Evolutionary conservation across 2,113 vertebrate species (phyloP).

Genomic region (Rostratula benghalensis): DNA sequence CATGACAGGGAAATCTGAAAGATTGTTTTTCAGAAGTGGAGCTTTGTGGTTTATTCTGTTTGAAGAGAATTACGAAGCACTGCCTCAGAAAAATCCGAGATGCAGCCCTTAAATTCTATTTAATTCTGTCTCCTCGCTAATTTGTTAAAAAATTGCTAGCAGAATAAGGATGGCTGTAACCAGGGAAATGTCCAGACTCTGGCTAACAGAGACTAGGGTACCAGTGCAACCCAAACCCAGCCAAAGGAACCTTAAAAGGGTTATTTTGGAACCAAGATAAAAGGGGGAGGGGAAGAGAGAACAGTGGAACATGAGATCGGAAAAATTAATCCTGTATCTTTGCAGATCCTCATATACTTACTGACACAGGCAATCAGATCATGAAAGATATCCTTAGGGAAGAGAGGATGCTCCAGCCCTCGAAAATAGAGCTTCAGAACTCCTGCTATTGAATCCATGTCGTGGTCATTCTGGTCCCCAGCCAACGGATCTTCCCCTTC

Average conservation of each 20-base stretch:
- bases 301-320: not conserved
- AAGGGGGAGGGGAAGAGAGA: not conserved
- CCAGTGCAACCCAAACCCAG: not conserved
- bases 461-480: conserved; percentile 97
- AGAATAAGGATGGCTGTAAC: not conserved
- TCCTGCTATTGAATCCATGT: conserved; percentile 98
- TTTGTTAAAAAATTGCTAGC: not conserved
- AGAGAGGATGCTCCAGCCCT: conserved; percentile 92
- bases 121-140: not conserved
- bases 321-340: not conserved
- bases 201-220: not conserved
- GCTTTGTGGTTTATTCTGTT: not conserved
- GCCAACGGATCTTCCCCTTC: conserved; percentile 95
- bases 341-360: conserved; percentile 75
- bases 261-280: not conserved
- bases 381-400: conserved; percentile 98
- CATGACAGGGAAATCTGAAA: not conserved
- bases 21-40: not conserved
- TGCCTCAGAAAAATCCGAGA: not conserved
- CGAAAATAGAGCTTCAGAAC: conserved; percentile 97
- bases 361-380: conserved; percentile 96
- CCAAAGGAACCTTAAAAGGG: not conserved
- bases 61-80: not conserved
- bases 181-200: not conserved
- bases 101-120: not conserved